Evolutionary conservation across 2,888 invertebrate genomes (phyloP), one percentile per base, ranked within the genome.

Genomic region (Latrodectus hesperus): DNA sequence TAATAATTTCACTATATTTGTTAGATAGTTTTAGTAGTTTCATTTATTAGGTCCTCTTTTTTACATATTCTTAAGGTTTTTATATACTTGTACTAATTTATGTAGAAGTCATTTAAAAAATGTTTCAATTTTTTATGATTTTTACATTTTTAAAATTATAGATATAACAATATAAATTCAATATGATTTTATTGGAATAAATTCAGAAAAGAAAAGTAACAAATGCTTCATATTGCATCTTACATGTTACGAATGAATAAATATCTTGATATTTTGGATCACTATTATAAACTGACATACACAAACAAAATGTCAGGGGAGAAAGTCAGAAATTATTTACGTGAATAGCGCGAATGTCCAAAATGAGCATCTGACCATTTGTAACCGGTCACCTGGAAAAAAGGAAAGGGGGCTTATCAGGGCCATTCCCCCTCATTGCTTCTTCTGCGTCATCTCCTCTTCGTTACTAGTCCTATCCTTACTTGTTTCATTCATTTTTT

Each of bases 341-440:
- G 77, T 71, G 77, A 72, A 67, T 84, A 77, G 71, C 84, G 60
- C 71, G 51, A 72, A 49, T 71, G 84, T 84, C 84, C 71, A 84
- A 52, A 52, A 76, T 64, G 76, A 68, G 55, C 84, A 71, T 53
- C 55, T 76, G 84, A 84, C 84, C 76, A 84, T 84, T 84, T 84
- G 77, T 84, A 76, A 84, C 71, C 77, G 77, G 84, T 84, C 84
- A 84, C 77, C 84, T 84, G 84, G 76, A 84, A 84, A 77, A 60
- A 77, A 77, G 77, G 72, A 76, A 77, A 60, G 76, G 70, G 71
- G 81, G 74, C 84, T 77, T 84, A 84, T 84, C 84, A 72, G 84
- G 84, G 71, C 64, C 71, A 70, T 84, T 76, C 71, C 71, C 60
- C 76, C 77, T 84, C 84, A 84, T 84, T 84, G 76, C 70, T 55